phyloP scores from a whole-genome alignment of 2,797 vertebrate genomes.

The Craterocephalus amniculus region DNA sequence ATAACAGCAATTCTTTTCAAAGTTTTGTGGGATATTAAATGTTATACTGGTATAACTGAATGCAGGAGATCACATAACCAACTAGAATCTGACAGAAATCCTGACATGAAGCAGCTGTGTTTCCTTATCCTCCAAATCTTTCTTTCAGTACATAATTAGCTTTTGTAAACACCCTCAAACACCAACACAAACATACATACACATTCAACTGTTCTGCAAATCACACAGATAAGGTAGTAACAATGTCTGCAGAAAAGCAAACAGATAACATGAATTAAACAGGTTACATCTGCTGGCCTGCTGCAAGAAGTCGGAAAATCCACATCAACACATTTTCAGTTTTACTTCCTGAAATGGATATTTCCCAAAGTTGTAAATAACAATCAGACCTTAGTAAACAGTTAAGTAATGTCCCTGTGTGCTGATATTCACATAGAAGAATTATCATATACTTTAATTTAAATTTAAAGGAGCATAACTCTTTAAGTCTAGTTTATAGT shows the following conservation, averaged over 20 bases:
- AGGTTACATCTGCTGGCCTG: constrained; percentile 15
- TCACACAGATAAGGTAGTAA: constrained; percentile 12
- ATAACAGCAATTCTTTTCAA: constrained; percentile 14
- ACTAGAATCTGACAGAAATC: constrained; percentile 39
- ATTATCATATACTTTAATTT: no score
- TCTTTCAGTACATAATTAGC: constrained; percentile 57
- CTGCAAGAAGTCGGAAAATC: neutral
- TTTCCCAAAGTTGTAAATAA: neutral
- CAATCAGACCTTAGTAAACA: neutral
- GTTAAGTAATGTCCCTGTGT: no score
- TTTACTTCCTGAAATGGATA: neutral
- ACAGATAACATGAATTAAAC: constrained; percentile 11
- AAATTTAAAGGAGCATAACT: no score
- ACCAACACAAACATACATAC: constrained; percentile 17
- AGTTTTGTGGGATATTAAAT: constrained; percentile 14
- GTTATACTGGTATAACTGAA: constrained; percentile 32
- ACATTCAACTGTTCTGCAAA: constrained; percentile 3
- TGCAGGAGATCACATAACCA: constrained; percentile 41
- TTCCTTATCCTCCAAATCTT: constrained; percentile 48
- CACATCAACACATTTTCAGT: neutral
- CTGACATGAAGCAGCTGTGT: constrained; percentile 45
- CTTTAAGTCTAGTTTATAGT: no score
- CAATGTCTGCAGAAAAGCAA: neutral
- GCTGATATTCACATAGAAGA: no score
- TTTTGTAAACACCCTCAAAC: constrained; percentile 30